Percentiles rank a stretch among this genome's conserved stretches.
phyloP scores from a whole-genome alignment of 2,113 vertebrate species.

The Pao palembangensis region DNA sequence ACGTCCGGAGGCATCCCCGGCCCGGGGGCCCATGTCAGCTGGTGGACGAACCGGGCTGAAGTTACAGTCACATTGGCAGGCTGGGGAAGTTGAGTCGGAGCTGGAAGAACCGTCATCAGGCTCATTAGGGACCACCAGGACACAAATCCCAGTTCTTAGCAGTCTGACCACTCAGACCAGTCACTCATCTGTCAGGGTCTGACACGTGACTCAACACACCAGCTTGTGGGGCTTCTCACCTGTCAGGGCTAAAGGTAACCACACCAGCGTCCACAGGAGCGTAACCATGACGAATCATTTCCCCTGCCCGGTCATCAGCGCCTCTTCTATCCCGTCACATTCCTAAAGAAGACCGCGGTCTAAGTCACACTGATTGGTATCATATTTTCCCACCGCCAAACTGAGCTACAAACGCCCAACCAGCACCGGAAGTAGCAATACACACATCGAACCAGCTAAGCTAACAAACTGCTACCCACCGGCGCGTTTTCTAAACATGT shows the following conservation, averaged over 20 bases:
- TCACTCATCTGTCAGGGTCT: too few relatives aligned
- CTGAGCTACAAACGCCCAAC: too few relatives aligned
- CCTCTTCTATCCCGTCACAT: conserved; percentile 9
- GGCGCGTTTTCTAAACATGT: too few relatives aligned
- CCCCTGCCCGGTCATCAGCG: neutral
- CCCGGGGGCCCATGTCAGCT: conserved; percentile 56
- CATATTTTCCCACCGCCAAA: too few relatives aligned
- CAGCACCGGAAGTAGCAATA: too few relatives aligned
- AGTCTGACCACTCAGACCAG: too few relatives aligned
- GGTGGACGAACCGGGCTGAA: conserved; percentile 23
- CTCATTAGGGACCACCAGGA: too few relatives aligned
- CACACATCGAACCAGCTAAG: too few relatives aligned
- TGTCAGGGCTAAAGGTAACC: conserved; percentile 27
- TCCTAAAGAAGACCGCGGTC: neutral
- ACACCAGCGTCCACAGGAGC: conserved; percentile 26
- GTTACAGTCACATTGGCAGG: conserved; percentile 21
- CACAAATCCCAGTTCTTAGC: too few relatives aligned
- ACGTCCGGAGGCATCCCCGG: conserved; percentile 28
- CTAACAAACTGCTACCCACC: too few relatives aligned
- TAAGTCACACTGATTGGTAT: too few relatives aligned
- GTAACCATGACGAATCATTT: conserved; percentile 33
- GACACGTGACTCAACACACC: too few relatives aligned
- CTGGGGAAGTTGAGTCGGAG: conserved; percentile 21
- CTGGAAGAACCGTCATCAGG: conserved; percentile 51
- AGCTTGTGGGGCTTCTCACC: conserved; percentile 34